A percentile compares a stretch with the other conserved stretches of the same genome.
Conservation (phyloP, 1,140 invertebrate genomes). For the Drosophila triauraria region DNA sequence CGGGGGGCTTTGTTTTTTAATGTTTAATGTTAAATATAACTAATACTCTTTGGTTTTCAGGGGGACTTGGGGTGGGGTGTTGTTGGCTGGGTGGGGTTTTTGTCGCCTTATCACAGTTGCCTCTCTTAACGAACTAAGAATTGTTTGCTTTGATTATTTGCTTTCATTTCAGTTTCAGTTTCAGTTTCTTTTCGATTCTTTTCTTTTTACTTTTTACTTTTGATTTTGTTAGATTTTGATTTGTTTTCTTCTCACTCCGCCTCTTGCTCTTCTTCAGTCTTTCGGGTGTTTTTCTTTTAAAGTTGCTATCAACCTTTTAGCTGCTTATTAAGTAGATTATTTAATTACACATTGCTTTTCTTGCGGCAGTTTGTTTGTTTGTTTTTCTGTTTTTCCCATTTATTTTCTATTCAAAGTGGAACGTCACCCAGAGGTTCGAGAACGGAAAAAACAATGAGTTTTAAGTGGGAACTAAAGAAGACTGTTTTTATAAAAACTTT, state of each 20-base stretch:
- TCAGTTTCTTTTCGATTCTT: conserved; percentile 10
- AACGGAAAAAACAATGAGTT: conserved; percentile 6
- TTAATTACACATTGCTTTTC: conserved; percentile 38
- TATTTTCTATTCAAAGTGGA: conserved; percentile 1
- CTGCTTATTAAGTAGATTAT: conserved; percentile 31
- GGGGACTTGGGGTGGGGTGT: conserved; percentile 26
- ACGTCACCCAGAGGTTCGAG: conserved; percentile 15
- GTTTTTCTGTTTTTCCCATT: conserved; percentile 1
- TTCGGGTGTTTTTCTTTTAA: conserved; percentile 24
- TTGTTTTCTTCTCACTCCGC: conserved; percentile 17
- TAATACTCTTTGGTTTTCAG: conserved; percentile 8
- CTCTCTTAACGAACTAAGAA: conserved; percentile 48
- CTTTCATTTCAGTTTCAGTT: conserved; percentile 50
- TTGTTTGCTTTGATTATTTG: conserved; percentile 53
- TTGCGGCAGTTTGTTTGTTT: conserved; percentile 23
- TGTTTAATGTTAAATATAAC: conserved; percentile 6
- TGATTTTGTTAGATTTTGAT: conserved; percentile 25
- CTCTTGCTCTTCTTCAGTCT: conserved; percentile 65
- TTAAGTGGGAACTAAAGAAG: conserved; percentile 5
- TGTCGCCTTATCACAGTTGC: conserved; percentile 65
- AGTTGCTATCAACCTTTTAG: conserved; percentile 44
- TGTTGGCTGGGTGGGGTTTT: conserved; percentile 34
- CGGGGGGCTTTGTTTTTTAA: conserved; percentile 1
- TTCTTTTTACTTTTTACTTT: neutral
- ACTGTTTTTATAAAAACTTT: neutral